Base-by-base conservation (phyloP, 1,140 invertebrate species). In the Diplogasteroides magnus region DNA sequence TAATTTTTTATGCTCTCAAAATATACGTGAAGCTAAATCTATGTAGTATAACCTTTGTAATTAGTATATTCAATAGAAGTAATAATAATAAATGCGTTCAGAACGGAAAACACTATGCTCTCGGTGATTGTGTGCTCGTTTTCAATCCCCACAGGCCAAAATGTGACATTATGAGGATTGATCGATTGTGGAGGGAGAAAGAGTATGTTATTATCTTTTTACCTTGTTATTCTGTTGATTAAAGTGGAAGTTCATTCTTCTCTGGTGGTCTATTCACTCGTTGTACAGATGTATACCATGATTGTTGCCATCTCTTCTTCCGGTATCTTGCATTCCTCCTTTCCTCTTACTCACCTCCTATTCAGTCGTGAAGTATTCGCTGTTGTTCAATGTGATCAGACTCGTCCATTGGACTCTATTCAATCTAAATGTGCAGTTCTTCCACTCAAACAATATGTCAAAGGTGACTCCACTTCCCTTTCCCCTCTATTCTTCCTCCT, bases 221-320 rank as follows among this genome's bases (percentile, higher is more conserved):
- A 27, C 27, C 14, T 68, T 66, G n/a, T 19, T 13, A 28, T 28
- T 60, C 29, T 15, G 15, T 2, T 61, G 27, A 11, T 56, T 62
- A 37, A 26, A 71, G 64, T 31, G 70, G 70, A 3, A 26, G n/a
- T 19, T 64, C 67, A 37, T 67, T 58, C 80, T 93, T 98, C 83
- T 90, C 90, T 76, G 95, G 95, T 1, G 92, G 94, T 0, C 93
- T 91, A 89, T 89, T 97, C 76, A 88, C 97, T 57, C 88, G 90
- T 61, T 92, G 95, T 1, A 86, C 87, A 25, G 94, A 97, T 85
- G 89, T 95, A 63, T 88, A 87, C 83, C 90, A 89, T 84, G 87
- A 88, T 88, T 86, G 75, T 87, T 86, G 77, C 67, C 74, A 89
- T 81, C 86, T 90, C n/a, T 97, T 94, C 84, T 98, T 93, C 85